These are phyloP conservation scores for Pelodiscus sinensis DNA, from an alignment of 2,113 vertebrate genomes.

Conservation along the genomic window DNA sequence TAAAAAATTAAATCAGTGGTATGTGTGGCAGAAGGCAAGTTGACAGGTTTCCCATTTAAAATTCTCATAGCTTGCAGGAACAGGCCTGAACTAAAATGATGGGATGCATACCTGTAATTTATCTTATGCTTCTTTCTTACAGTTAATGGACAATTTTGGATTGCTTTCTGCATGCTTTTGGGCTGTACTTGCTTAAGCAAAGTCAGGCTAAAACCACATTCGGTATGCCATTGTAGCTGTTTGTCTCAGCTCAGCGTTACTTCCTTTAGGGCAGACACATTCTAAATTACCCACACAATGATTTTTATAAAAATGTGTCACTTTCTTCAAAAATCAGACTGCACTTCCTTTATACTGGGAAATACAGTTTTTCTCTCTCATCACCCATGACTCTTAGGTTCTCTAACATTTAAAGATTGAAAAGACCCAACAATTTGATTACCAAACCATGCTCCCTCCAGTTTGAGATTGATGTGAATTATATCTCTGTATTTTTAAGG, in stretches of 20 bases:
- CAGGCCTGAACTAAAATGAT: background rate
- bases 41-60: background rate
- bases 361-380: background rate
- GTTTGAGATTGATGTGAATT: background rate
- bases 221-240: background rate
- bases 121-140: background rate
- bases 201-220: background rate
- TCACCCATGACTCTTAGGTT: background rate
- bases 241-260: background rate
- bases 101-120: background rate
- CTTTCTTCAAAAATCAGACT: background rate
- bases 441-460: background rate
- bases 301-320: background rate
- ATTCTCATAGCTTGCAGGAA: background rate
- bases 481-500: background rate
- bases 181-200: background rate
- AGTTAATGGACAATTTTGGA: background rate
- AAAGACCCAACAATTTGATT: background rate
- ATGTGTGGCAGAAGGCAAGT: background rate
- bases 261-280: background rate
- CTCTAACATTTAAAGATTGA: background rate
- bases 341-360: background rate
- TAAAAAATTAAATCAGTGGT: background rate
- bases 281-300: background rate
- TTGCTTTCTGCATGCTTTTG: background rate